Conservation (phyloP, 2,113 vertebrate genomes). For the Petromus typicus region DNA sequence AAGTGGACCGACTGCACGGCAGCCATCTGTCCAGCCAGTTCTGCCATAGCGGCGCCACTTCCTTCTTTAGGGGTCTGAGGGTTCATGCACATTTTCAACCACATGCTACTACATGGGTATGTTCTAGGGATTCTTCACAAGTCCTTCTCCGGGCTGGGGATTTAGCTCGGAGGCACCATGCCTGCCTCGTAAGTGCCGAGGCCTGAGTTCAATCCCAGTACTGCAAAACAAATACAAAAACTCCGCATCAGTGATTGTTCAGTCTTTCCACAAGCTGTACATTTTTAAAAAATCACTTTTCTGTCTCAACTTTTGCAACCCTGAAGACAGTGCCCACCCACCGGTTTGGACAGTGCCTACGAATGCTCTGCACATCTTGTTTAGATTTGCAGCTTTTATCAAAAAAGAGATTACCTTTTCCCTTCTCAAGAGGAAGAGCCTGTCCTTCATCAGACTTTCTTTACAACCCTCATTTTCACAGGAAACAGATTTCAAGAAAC, state of each 20-base stretch:
- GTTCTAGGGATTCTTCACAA: no score
- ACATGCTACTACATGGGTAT: not conserved
- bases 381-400: not conserved
- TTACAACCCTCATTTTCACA: slow-evolving; percentile 39
- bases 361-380: fast-evolving
- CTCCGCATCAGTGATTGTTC: not conserved
- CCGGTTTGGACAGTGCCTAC: not conserved
- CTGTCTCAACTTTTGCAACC: not conserved
- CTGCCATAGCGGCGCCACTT: not conserved
- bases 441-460: slow-evolving; percentile 4
- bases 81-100: not conserved
- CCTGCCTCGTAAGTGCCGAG: no score
- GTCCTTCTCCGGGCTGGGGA: no score
- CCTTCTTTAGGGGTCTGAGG: not conserved
- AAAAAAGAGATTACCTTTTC: not conserved
- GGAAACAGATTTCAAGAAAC: slow-evolving; percentile 55
- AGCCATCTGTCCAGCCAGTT: not conserved
- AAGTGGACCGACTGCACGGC: not conserved
- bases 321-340: not conserved
- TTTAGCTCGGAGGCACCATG: no score
- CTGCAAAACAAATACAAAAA: no score
- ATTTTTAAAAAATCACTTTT: not conserved
- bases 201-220: no score
- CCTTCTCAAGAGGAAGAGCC: not conserved
- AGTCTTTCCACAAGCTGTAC: not conserved